Percentiles rank a stretch among this genome's conserved stretches.
These are phyloP conservation scores for Tiphia femorata DNA, from an alignment of 2,888 invertebrate genomes.

Conservation along the genomic window DNA sequence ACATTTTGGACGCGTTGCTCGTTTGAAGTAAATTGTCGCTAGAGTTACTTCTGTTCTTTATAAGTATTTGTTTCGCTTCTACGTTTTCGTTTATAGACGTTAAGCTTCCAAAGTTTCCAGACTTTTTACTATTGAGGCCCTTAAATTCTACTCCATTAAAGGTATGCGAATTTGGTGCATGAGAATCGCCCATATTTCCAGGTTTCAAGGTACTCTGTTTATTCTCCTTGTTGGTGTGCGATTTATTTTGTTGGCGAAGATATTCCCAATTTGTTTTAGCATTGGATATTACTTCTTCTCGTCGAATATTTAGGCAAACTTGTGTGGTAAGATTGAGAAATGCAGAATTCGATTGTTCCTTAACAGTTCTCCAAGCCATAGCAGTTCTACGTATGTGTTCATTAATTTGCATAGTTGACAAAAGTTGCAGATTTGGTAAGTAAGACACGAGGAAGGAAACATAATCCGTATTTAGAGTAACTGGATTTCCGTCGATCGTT, in stretches of 20 bases:
- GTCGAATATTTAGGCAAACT: slow-evolving; percentile 73
- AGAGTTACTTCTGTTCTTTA: slow-evolving; percentile 58
- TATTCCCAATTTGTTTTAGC: slow-evolving; percentile 91
- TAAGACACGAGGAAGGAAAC: slow-evolving; percentile 86
- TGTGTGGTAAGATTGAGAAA: slow-evolving; percentile 76
- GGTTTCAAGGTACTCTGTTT: slow-evolving; percentile 45
- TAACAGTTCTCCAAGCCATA: slow-evolving; percentile 83
- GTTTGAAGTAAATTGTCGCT: slow-evolving; percentile 54
- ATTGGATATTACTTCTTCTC: slow-evolving; percentile 88
- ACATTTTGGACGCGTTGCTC: slow-evolving; percentile 45
- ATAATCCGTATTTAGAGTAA: slow-evolving; percentile 84
- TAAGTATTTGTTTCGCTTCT: slow-evolving; percentile 55
- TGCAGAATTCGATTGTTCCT: slow-evolving; percentile 79
- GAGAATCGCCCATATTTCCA: slow-evolving; percentile 48
- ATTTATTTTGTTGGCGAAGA: slow-evolving; percentile 78
- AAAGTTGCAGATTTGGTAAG: slow-evolving; percentile 78
- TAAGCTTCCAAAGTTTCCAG: slow-evolving; percentile 58
- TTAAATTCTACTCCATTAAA: slow-evolving; percentile 48
- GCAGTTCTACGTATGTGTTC: slow-evolving; percentile 84
- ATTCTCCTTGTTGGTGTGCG: slow-evolving; percentile 64
- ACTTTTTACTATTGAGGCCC: slow-evolving; percentile 51
- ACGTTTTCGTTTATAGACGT: slow-evolving; percentile 59
- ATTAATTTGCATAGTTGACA: slow-evolving; percentile 85
- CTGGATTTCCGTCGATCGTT: slow-evolving; percentile 88
- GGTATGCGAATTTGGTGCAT: slow-evolving; percentile 52